phyloP scores from a whole-genome alignment of 2,113 vertebrate species.

The Esox niger region DNA sequence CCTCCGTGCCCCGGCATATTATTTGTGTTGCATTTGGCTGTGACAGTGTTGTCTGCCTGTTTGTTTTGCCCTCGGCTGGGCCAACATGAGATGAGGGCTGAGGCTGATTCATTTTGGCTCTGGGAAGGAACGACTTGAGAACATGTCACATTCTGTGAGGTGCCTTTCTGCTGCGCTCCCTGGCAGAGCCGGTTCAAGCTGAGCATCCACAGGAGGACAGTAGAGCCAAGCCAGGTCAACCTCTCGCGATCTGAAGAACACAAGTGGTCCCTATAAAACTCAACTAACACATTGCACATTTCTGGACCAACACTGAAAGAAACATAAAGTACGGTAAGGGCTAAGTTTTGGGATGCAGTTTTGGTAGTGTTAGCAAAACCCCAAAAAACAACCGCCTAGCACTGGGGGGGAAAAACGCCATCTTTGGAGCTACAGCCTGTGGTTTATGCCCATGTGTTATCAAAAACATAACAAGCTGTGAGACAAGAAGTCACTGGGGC shows the following conservation, averaged over 20 bases:
- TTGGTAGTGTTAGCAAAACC: too few relatives aligned
- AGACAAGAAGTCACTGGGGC: too few relatives aligned
- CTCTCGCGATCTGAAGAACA: not conserved
- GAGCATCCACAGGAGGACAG: slow-evolving; percentile 13
- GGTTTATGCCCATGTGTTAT: too few relatives aligned
- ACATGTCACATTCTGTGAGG: slow-evolving; percentile 41
- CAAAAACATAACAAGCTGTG: too few relatives aligned
- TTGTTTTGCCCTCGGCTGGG: slow-evolving; percentile 38
- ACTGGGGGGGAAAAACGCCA: too few relatives aligned
- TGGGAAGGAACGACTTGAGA: slow-evolving; percentile 27
- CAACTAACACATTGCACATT: not conserved
- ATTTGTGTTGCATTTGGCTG: slow-evolving; percentile 31
- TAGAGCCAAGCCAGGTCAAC: not conserved
- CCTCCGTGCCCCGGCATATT: slow-evolving; percentile 1
- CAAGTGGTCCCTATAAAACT: slow-evolving; percentile 25
- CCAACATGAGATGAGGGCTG: not conserved
- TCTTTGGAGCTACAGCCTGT: too few relatives aligned
- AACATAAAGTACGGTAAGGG: too few relatives aligned
- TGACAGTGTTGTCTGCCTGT: slow-evolving; percentile 28
- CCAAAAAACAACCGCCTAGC: too few relatives aligned
- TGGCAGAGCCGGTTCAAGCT: slow-evolving; percentile 8
- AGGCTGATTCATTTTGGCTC: not conserved
- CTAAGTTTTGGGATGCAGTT: too few relatives aligned
- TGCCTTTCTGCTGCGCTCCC: slow-evolving; percentile 27
- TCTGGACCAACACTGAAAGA: too few relatives aligned